Base-by-base conservation (phyloP, 1,140 invertebrate genomes). In the Meloidogyne exigua region DNA sequence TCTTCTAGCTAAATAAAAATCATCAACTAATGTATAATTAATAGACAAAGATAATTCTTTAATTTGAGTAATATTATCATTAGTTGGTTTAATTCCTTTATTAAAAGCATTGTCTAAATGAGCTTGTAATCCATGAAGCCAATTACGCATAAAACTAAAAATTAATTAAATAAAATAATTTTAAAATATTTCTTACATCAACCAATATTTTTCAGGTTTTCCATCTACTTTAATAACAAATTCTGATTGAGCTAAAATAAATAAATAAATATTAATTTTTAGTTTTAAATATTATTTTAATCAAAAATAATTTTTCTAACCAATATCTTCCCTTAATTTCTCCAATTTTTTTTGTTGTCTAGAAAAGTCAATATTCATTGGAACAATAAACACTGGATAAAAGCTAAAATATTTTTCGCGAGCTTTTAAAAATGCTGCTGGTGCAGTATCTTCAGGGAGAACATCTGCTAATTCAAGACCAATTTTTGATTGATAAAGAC, bases 351-450 rank as follows among this genome's bases (percentile, higher is more conserved):
- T 92, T 89, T 99, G 96, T 88, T 95, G 95, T 10, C 92, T 93
- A 2, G 96, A 94, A 89, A 98, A 98, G 88, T 99, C 95, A 88
- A 98, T 94, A 86, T 92, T 92, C 84, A 95, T 92, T 0, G 95
- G 98, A 0, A 98, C 93, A 0, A 94, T 93, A 89, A 93, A 95
- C 92, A 98, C 96, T 88, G 94, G 95, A 88, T 97, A 99, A 88
- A 98, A 97, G 7, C 95, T 95, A 88, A 99, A 99, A 85, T 95
- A 93, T 80, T 93, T 92, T 68, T 93, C 92, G 86, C 98, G 94
- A 0, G 93, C 92, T 42, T 92, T 91, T 2, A 99, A 90, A 88
- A 98, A 99, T 73, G 92, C 91, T 86, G 95, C 92, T 89, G 98
- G 95, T 69, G 84, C 81, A 0, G 95, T 96, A 81, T 93, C 91